Percentiles rank a stretch among this genome's conserved stretches.
phyloP scores from a whole-genome alignment of 1,140 invertebrate species.

The Cotesia vestalis region DNA sequence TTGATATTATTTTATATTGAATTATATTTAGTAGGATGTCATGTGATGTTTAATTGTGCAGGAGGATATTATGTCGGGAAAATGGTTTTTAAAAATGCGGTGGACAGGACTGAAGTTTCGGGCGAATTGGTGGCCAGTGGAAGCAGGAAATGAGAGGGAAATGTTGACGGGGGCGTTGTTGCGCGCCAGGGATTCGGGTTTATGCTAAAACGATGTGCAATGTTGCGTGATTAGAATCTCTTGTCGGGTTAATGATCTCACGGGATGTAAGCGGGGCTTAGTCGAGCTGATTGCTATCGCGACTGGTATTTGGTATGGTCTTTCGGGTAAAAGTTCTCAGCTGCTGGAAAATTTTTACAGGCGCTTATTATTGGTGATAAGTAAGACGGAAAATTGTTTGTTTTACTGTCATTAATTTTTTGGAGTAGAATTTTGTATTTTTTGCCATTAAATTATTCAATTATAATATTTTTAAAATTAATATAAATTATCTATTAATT shows the following conservation, averaged over 20 bases:
- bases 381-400: too few species aligned
- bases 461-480: too few species aligned
- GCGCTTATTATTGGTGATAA: too few species aligned
- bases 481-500: too few species aligned
- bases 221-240: slow-evolving; percentile 40
- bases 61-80: too few species aligned
- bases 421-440: too few species aligned
- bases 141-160: slow-evolving; percentile 29
- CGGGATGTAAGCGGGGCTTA: slow-evolving; percentile 31
- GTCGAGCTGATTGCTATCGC: slow-evolving; percentile 28
- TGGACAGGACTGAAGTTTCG: not conserved
- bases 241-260: slow-evolving; percentile 40
- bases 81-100: not conserved
- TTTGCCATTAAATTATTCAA: too few species aligned
- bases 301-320: not conserved
- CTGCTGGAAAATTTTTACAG: slow-evolving; percentile 19
- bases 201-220: slow-evolving; percentile 40
- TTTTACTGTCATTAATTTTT: too few species aligned
- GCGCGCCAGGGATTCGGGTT: slow-evolving; percentile 25
- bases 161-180: slow-evolving; percentile 26
- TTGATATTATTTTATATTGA: too few species aligned
- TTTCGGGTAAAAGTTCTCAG: slow-evolving; percentile 9
- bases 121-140: not conserved
- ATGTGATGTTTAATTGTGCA: too few species aligned
- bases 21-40: too few species aligned